Percentiles rank a stretch among this genome's conserved stretches.
Conservation (phyloP, 1,140 invertebrate genomes). For the Macrotrachela quadricornifera region DNA sequence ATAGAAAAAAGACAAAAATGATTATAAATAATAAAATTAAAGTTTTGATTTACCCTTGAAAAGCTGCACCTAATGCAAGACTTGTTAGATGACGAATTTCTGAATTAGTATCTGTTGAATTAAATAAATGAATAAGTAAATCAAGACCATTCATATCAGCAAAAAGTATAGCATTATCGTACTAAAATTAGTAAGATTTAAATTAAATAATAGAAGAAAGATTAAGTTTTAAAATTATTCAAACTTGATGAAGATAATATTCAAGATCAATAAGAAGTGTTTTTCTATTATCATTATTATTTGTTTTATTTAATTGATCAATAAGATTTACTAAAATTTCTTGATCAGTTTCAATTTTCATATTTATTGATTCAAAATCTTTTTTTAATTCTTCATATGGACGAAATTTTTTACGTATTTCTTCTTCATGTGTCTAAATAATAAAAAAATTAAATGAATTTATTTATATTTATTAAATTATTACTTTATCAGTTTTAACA, state of each 20-base stretch:
- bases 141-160: slow-evolving; percentile 40
- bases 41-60: slow-evolving; percentile 20
- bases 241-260: slow-evolving; percentile 45
- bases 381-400: slow-evolving; percentile 46
- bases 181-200: slow-evolving; percentile 19
- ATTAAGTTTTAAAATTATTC: not conserved
- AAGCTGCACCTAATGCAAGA: slow-evolving; percentile 42
- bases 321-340: slow-evolving; percentile 43
- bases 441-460: slow-evolving; percentile 20
- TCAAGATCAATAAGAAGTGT: slow-evolving; percentile 44
- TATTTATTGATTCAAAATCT: slow-evolving; percentile 38
- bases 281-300: slow-evolving; percentile 30
- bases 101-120: slow-evolving; percentile 34
- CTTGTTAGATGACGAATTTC: slow-evolving; percentile 36
- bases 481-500: slow-evolving; percentile 7
- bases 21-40: not conserved
- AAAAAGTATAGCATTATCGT: slow-evolving; percentile 52
- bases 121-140: slow-evolving; percentile 41
- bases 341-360: slow-evolving; percentile 43
- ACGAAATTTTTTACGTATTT: slow-evolving; percentile 30
- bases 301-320: slow-evolving; percentile 29
- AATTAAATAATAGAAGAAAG: not conserved
- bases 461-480: slow-evolving; percentile 14
- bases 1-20: slow-evolving; percentile 21
- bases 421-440: slow-evolving; percentile 12